Evolutionary conservation across 1,140 invertebrate species (phyloP).

Genomic region (Drosophila elegans): DNA sequence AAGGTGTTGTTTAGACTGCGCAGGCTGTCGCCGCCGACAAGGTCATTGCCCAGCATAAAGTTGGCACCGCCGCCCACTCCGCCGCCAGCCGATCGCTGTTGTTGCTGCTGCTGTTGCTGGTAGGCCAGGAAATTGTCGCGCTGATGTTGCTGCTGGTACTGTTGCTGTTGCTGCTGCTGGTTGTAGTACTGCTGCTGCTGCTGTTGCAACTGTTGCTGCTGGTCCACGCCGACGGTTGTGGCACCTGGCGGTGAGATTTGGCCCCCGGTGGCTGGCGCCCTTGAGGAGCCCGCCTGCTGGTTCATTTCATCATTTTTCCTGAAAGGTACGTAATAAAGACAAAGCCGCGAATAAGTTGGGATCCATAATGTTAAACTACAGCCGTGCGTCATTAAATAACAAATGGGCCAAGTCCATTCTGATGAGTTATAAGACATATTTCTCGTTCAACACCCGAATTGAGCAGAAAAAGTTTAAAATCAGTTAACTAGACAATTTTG

Average conservation of each 20-base stretch:
- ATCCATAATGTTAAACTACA: background rate
- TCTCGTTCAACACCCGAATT: background rate
- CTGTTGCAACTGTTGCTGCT: conserved; percentile 48
- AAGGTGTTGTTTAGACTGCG: conserved; percentile 82
- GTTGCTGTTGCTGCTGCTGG: conserved; percentile 65
- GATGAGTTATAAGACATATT: background rate
- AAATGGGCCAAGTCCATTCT: background rate
- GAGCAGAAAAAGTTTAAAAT: conserved; percentile 16
- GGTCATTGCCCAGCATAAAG: conserved; percentile 80
- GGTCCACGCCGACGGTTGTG: conserved; percentile 53
- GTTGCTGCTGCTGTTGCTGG: conserved; percentile 64
- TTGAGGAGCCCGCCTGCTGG: conserved; percentile 84
- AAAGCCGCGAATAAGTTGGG: conserved; percentile 36
- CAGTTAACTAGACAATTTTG: conserved; percentile 1
- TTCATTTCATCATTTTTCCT: conserved; percentile 85
- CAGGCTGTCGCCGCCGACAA: conserved; percentile 77
- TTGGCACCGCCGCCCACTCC: conserved; percentile 39
- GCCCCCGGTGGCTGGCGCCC: conserved; percentile 85
- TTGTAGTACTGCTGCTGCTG: conserved; percentile 59
- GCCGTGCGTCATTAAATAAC: background rate
- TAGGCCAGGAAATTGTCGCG: conserved; percentile 67
- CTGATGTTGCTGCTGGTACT: conserved; percentile 71
- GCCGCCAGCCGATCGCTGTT: conserved; percentile 51
- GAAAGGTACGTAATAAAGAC: conserved; percentile 47
- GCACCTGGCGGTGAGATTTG: conserved; percentile 84